phyloP scores from a whole-genome alignment of 2,113 vertebrate genomes.

The Gambusia affinis region DNA sequence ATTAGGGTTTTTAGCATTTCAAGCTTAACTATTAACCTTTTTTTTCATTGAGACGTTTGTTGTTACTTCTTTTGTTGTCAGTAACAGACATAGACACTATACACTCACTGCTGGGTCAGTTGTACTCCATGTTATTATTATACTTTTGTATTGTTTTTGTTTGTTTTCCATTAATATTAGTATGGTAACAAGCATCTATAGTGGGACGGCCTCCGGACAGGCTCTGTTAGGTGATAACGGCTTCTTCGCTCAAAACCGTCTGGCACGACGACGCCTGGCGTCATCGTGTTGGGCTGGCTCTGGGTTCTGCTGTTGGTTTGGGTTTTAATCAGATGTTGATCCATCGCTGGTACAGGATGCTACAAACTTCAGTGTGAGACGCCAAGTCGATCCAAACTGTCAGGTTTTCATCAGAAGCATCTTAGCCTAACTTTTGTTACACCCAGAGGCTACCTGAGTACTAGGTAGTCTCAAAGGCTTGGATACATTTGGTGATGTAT shows the following conservation, averaged over 20 bases:
- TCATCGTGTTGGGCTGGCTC: not conserved
- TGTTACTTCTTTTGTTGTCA: slow-evolving; percentile 86
- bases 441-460: not conserved
- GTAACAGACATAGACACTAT: slow-evolving; percentile 88
- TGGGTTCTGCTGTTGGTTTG: slow-evolving; percentile 32
- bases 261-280: rapidly evolving
- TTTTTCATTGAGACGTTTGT: slow-evolving; percentile 81
- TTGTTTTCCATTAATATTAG: slow-evolving; percentile 82
- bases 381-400: slow-evolving; percentile 29
- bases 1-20: slow-evolving; percentile 93
- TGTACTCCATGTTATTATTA: slow-evolving; percentile 84
- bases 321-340: slow-evolving; percentile 70
- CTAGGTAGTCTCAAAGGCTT: not conserved
- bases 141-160: slow-evolving; percentile 52
- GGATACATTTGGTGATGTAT: slow-evolving; percentile 13
- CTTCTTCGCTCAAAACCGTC: slow-evolving; percentile 30
- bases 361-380: slow-evolving; percentile 64
- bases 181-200: slow-evolving; percentile 80
- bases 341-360: slow-evolving; percentile 79
- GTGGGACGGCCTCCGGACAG: slow-evolving; percentile 86
- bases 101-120: slow-evolving; percentile 99
- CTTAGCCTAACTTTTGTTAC: not conserved
- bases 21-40: slow-evolving; percentile 88
- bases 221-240: slow-evolving; percentile 67
- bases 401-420: slow-evolving; percentile 13